Percentiles rank a stretch among this genome's conserved stretches.
phyloP scores from a whole-genome alignment of 2,888 invertebrate species.

The Caenorhabditis afra region DNA sequence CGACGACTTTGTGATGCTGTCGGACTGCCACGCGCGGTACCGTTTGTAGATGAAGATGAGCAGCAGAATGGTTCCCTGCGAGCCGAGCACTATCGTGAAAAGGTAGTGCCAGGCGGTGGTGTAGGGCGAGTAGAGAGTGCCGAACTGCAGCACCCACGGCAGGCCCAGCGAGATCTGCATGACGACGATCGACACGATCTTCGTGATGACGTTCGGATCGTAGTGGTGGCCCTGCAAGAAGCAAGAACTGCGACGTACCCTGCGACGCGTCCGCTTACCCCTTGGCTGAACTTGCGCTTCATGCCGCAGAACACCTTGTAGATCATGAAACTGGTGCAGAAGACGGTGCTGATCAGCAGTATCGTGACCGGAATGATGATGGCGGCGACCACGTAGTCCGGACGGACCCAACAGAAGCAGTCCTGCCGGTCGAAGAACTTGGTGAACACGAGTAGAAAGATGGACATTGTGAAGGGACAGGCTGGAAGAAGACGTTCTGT shows the following conservation, averaged over 20 bases:
- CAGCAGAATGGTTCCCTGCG: slow-evolving; percentile 68
- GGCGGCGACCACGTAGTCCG: slow-evolving; percentile 68
- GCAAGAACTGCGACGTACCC: not conserved
- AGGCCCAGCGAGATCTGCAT: slow-evolving; percentile 73
- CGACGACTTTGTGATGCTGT: slow-evolving; percentile 34
- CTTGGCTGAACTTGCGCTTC: slow-evolving; percentile 49
- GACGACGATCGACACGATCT: slow-evolving; percentile 64
- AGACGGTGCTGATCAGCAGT: slow-evolving; percentile 64
- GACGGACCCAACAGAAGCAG: slow-evolving; percentile 74
- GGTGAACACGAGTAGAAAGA: slow-evolving; percentile 62
- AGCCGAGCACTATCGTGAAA: slow-evolving; percentile 73
- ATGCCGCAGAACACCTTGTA: slow-evolving; percentile 61
- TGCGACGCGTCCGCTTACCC: slow-evolving; percentile 12
- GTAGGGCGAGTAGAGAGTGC: slow-evolving; percentile 69
- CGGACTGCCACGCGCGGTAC: slow-evolving; percentile 27
- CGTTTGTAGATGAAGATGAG: slow-evolving; percentile 65
- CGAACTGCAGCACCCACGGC: slow-evolving; percentile 75
- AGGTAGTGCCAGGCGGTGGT: slow-evolving; percentile 72
- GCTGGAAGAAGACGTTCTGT: slow-evolving; percentile 13
- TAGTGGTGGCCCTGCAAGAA: slow-evolving; percentile 49
- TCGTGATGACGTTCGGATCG: slow-evolving; percentile 53
- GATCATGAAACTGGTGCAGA: slow-evolving; percentile 67
- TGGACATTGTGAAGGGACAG: slow-evolving; percentile 41
- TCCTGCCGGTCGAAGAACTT: slow-evolving; percentile 72
- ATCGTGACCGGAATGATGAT: slow-evolving; percentile 72